Conservation (phyloP, 2,888 invertebrate genomes). For the Piscicola geometra region DNA sequence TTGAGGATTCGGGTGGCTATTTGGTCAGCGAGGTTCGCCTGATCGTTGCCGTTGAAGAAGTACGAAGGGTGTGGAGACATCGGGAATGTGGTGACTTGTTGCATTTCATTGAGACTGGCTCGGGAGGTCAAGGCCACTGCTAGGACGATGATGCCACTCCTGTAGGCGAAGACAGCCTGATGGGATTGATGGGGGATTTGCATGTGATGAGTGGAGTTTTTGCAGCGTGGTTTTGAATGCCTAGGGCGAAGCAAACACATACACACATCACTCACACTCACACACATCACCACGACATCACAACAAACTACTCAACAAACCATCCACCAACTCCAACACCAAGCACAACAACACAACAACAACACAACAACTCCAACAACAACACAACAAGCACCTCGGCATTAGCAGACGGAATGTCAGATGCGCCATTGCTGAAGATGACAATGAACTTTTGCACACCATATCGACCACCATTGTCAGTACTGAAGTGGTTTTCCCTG, state of each 20-base stretch:
- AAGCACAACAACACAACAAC: background rate
- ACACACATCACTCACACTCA: too few species aligned
- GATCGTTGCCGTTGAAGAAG: background rate
- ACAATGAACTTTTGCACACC: constrained; percentile 34
- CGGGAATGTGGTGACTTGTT: constrained; percentile 3
- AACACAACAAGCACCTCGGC: background rate
- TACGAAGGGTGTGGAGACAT: constrained; percentile 29
- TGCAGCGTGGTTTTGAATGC: too few species aligned
- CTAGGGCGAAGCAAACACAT: too few species aligned
- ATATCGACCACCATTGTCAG: constrained; percentile 19
- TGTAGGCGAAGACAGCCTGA: constrained; percentile 4
- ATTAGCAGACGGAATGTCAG: constrained; percentile 1
- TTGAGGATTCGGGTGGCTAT: background rate
- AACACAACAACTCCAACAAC: background rate
- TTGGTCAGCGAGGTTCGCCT: background rate
- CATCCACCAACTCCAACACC: too few species aligned
- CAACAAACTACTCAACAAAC: too few species aligned
- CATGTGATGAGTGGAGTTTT: too few species aligned
- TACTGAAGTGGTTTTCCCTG: constrained; percentile 18
- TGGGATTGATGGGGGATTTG: too few species aligned
- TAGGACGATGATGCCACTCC: constrained; percentile 25
- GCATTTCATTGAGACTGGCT: background rate
- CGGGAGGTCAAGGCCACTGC: background rate
- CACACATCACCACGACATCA: too few species aligned
- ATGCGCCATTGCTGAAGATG: constrained; percentile 28